Conservation (phyloP, 2,888 invertebrate genomes). For the Pherbina coryleti region DNA sequence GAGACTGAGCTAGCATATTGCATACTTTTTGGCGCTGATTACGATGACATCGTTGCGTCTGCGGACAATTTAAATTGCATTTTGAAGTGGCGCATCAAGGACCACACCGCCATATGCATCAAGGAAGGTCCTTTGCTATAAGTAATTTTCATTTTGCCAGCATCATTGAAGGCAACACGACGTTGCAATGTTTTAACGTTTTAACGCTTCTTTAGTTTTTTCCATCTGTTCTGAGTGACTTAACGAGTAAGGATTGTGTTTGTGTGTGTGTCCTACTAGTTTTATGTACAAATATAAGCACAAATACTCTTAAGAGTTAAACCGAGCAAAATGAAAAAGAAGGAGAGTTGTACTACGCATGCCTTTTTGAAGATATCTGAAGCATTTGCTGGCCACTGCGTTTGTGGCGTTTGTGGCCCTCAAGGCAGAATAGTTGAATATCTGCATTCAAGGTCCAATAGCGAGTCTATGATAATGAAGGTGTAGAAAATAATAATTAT, state of each 20-base stretch:
- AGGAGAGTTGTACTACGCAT: too few relatives aligned
- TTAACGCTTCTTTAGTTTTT: constrained; percentile 28
- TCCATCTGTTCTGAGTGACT: not conserved
- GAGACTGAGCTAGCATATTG: constrained; percentile 45
- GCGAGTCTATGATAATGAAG: too few relatives aligned
- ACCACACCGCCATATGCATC: not conserved
- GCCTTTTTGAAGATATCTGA: too few relatives aligned
- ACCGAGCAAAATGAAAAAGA: not conserved
- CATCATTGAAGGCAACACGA: constrained; percentile 22
- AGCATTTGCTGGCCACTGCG: too few relatives aligned
- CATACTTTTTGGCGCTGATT: constrained; percentile 51
- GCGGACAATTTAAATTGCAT: constrained; percentile 41
- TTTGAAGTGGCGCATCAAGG: constrained; percentile 19
- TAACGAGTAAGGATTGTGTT: too few relatives aligned
- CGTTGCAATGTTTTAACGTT: not conserved
- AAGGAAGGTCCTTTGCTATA: not conserved
- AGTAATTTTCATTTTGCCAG: constrained; percentile 32
- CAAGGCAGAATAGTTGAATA: too few relatives aligned
- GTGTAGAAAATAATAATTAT: too few relatives aligned
- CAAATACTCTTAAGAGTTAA: not conserved
- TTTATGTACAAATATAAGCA: not conserved
- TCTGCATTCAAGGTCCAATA: too few relatives aligned
- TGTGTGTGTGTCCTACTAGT: not conserved
- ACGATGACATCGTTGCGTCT: constrained; percentile 28
- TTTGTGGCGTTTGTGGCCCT: too few relatives aligned